A percentile compares a stretch with the other conserved stretches of the same genome.
These are phyloP conservation scores for Panorpa germanica DNA, from an alignment of 2,888 invertebrate genomes.

Conservation along the genomic window DNA sequence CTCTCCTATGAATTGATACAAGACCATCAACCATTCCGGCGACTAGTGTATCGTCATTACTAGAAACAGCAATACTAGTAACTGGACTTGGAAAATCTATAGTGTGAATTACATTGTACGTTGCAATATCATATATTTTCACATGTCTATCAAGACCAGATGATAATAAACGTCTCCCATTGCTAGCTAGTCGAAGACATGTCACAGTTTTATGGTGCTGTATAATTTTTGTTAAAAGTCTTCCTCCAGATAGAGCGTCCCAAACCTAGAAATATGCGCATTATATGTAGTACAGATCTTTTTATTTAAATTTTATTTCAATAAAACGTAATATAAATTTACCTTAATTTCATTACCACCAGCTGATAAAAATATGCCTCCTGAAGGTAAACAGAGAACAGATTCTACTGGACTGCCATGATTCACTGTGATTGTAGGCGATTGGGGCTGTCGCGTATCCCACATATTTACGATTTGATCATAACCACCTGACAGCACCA, in stretches of 20 bases:
- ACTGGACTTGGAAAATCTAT: conserved; percentile 82
- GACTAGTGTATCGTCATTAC: conserved; percentile 64
- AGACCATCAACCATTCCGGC: conserved; percentile 89
- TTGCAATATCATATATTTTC: conserved; percentile 75
- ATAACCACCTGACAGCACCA: conserved; percentile 73
- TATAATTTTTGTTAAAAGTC: conserved; percentile 62
- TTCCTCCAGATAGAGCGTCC: conserved; percentile 81
- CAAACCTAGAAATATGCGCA: no score
- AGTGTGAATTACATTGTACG: conserved; percentile 74
- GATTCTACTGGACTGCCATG: conserved; percentile 86
- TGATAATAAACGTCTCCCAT: conserved; percentile 67
- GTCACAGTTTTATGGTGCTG: conserved; percentile 95
- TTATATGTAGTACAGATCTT: no score
- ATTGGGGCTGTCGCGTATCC: conserved; percentile 56
- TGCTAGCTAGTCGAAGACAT: conserved; percentile 60
- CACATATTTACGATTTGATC: conserved; percentile 77
- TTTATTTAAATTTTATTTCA: no score
- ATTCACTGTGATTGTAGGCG: conserved; percentile 52
- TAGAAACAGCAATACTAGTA: conserved; percentile 60
- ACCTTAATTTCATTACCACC: conserved; percentile 82
- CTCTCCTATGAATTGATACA: conserved; percentile 66
- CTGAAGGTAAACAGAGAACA: conserved; percentile 70
- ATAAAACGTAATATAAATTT: no score
- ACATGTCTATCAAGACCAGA: conserved; percentile 86
- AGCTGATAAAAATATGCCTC: conserved; percentile 78